phyloP scores from a whole-genome alignment of 2,888 invertebrate species.

The Trichacis sp. region DNA sequence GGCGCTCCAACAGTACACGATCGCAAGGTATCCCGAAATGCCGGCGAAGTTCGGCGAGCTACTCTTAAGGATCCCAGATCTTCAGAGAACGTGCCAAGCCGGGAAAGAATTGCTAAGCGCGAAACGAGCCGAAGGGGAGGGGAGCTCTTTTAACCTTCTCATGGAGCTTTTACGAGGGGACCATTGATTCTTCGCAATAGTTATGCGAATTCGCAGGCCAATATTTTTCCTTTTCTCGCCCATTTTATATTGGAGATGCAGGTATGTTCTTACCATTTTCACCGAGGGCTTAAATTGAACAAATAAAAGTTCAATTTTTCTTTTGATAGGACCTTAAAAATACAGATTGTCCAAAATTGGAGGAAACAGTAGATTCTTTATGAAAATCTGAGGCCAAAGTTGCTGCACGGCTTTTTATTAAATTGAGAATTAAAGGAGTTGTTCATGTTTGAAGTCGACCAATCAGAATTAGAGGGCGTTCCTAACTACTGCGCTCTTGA shows the following conservation, averaged over 20 bases:
- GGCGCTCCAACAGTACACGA: conserved; percentile 91
- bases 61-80: conserved; percentile 90
- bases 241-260: conserved; percentile 28
- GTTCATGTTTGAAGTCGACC: too few species aligned
- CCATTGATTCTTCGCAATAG: conserved; percentile 74
- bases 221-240: conserved; percentile 12
- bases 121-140: conserved; percentile 84
- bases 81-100: conserved; percentile 94
- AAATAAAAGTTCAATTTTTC: too few species aligned
- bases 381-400: too few species aligned
- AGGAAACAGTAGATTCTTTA: too few species aligned
- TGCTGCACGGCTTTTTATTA: too few species aligned
- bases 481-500: too few species aligned
- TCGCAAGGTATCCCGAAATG: conserved; percentile 90
- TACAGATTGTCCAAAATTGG: too few species aligned
- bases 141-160: conserved; percentile 91
- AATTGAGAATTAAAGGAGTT: too few species aligned
- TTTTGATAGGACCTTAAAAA: too few species aligned
- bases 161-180: conserved; percentile 96
- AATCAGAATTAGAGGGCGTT: too few species aligned
- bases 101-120: conserved; percentile 92
- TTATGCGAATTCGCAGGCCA: conserved; percentile 8
- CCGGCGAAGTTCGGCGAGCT: conserved; percentile 96
- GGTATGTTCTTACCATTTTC: too few species aligned
- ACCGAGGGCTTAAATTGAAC: too few species aligned